Evolutionary conservation across 1,140 invertebrate species (phyloP).

Genomic region (Ceratina australensis): DNA sequence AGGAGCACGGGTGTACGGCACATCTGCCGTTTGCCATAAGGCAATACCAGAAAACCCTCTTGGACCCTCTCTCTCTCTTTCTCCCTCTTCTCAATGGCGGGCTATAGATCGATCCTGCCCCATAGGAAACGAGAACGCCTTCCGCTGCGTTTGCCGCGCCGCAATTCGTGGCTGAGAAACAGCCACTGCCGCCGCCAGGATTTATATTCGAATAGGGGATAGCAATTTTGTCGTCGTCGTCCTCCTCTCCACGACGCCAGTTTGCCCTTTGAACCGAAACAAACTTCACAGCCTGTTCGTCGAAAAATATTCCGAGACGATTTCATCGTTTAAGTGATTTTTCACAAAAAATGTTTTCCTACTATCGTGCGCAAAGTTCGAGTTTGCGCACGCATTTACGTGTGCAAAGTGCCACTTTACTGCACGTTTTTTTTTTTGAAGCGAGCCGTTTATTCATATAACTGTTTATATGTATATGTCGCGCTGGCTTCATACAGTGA

Average conservation of each 20-base stretch:
- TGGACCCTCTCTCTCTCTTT: conserved; percentile 51
- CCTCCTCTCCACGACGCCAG: neutral
- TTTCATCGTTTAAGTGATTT: conserved; percentile 16
- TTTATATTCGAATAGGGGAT: conserved; percentile 43
- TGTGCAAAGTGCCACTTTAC: too few species aligned
- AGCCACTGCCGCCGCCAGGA: conserved; percentile 49
- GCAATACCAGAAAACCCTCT: conserved; percentile 69
- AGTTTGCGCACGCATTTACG: too few species aligned
- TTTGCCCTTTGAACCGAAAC: neutral
- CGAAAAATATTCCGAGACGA: neutral
- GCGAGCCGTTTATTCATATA: too few species aligned
- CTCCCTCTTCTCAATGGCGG: conserved; percentile 62
- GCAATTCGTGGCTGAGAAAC: conserved; percentile 61
- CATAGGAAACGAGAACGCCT: conserved; percentile 64
- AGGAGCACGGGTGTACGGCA: conserved; percentile 52
- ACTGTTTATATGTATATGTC: too few species aligned
- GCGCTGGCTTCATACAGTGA: too few species aligned
- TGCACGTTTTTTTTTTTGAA: too few species aligned
- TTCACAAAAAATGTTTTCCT: neutral
- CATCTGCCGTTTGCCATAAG: conserved; percentile 70
- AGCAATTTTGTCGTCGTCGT: conserved; percentile 13
- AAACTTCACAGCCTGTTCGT: neutral
- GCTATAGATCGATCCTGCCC: conserved; percentile 66
- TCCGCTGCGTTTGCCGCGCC: conserved; percentile 49
- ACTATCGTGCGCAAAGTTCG: too few species aligned